Evolutionary conservation across 2,797 vertebrate species (phyloP).

Genomic region (Aldrovandia affinis): DNA sequence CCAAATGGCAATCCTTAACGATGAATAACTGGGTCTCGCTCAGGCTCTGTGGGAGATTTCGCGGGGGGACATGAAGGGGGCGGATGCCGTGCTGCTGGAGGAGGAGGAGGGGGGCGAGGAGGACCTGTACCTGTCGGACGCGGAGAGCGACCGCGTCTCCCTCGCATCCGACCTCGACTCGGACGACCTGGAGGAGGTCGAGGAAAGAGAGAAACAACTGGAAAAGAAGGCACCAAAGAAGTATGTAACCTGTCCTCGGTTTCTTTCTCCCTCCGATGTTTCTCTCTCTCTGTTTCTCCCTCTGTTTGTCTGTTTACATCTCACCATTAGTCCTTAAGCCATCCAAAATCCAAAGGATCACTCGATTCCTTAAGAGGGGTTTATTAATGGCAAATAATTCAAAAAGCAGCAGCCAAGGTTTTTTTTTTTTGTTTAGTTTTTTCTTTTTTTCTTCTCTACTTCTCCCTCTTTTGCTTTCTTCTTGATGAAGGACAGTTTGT

Average conservation of each 20-base stretch:
- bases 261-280: not conserved
- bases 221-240: conserved; percentile 60
- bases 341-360: too few relatives aligned
- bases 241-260: not conserved
- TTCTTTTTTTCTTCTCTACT: not conserved
- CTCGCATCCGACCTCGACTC: conserved; percentile 89
- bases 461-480: not conserved
- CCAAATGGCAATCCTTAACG: too few relatives aligned
- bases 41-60: conserved; percentile 77
- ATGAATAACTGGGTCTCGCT: too few relatives aligned
- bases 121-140: conserved; percentile 79
- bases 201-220: conserved; percentile 64
- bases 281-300: not conserved
- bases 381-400: too few relatives aligned
- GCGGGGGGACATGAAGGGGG: conserved; percentile 86
- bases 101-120: conserved; percentile 67
- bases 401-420: too few relatives aligned
- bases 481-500: too few relatives aligned
- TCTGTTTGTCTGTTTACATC: not conserved
- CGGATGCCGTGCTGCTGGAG: conserved; percentile 71
- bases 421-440: too few relatives aligned
- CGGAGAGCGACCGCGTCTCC: conserved; percentile 71
- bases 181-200: conserved; percentile 81
- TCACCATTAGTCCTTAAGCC: too few relatives aligned
- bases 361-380: too few relatives aligned